phyloP scores from a whole-genome alignment of 2,113 vertebrate genomes.

The Plectropomus leopardus region DNA sequence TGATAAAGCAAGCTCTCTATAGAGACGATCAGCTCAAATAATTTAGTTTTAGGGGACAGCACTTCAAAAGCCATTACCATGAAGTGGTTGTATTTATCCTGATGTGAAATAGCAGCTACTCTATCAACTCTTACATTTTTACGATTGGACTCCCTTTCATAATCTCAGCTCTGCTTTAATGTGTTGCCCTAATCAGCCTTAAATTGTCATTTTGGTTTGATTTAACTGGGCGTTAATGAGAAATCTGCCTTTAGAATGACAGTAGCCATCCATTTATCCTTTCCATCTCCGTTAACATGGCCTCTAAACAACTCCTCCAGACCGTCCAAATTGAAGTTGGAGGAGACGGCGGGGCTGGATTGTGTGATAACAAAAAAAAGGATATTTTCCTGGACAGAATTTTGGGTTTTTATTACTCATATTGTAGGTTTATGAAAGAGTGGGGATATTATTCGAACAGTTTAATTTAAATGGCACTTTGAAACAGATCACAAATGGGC shows the following conservation, averaged over 20 bases:
- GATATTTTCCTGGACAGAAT: constrained; percentile 48
- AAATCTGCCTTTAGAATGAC: constrained; percentile 77
- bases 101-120: constrained; percentile 67
- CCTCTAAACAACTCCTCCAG: constrained; percentile 39
- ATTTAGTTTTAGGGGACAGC: constrained; percentile 56
- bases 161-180: constrained; percentile 63
- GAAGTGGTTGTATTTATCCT: constrained; percentile 72
- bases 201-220: constrained; percentile 78
- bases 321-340: constrained; percentile 57
- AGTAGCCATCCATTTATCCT: constrained; percentile 69
- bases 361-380: constrained; percentile 52
- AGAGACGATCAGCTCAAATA: constrained; percentile 48
- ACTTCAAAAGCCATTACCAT: constrained; percentile 61
- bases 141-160: constrained; percentile 58
- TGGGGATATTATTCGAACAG: constrained; percentile 53
- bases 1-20: constrained; percentile 47
- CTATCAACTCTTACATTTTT: constrained; percentile 69
- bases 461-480: constrained; percentile 54
- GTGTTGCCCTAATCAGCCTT: constrained; percentile 75
- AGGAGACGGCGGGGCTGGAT: constrained; percentile 39
- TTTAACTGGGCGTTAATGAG: constrained; percentile 76
- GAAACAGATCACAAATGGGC: constrained; percentile 45
- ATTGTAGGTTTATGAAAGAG: constrained; percentile 51
- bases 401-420: constrained; percentile 59
- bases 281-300: constrained; percentile 45